Percentiles rank a stretch among this genome's conserved stretches.
phyloP scores from a whole-genome alignment of 2,113 vertebrate genomes.

The Taurulus bubalis region DNA sequence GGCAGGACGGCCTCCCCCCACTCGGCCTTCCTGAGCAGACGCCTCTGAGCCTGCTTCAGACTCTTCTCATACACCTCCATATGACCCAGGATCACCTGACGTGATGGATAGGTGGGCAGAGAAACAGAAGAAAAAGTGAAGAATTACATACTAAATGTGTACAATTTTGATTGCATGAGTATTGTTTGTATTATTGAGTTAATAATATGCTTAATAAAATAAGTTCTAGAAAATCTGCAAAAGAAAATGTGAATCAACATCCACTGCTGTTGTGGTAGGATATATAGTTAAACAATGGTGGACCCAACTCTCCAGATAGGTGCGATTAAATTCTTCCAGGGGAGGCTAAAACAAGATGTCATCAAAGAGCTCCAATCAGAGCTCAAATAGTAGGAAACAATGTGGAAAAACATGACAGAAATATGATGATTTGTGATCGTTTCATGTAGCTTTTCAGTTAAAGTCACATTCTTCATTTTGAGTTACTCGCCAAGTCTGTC shows the following conservation, averaged over 20 bases:
- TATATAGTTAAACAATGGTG: neutral
- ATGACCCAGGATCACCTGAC: conserved; percentile 92
- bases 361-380: neutral
- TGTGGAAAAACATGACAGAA: no score
- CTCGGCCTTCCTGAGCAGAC: conserved; percentile 88
- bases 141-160: neutral
- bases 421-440: no score
- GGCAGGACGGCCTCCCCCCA: conserved; percentile 91
- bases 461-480: no score
- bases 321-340: neutral
- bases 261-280: neutral
- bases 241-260: neutral
- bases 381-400: neutral
- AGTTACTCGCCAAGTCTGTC: no score
- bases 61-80: conserved; percentile 94
- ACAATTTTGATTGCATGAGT: neutral
- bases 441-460: no score
- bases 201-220: neutral
- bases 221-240: neutral
- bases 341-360: neutral
- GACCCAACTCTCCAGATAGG: neutral
- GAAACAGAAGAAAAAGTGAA: neutral
- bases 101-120: neutral
- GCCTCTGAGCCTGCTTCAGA: conserved; percentile 91
- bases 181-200: neutral